Base-by-base conservation (phyloP, 2,888 invertebrate species). In the Frankliniella intonsa region DNA sequence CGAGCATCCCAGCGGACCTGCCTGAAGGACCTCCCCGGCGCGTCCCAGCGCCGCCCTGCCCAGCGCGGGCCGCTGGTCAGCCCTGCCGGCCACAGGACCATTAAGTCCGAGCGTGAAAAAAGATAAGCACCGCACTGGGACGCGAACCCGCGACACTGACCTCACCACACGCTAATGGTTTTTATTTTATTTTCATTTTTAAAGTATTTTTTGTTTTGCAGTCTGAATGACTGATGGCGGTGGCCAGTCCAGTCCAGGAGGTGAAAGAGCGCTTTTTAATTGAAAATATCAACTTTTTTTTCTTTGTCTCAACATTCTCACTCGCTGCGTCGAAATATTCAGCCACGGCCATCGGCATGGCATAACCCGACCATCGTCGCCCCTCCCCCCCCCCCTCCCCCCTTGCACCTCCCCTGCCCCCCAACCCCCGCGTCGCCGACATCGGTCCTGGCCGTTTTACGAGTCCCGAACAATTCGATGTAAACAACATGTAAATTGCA, bases 401-500 rank as follows among this genome's bases (percentile, higher is more conserved):
- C 55, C 12, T n/a, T n/a, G n/a, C n/a, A n/a, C 55, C 55, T 19
- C 55, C 55, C 55, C 19, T 55, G 11, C 55, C 55, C 55, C 55
- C 12, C 55, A n/a, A n/a, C 55, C 14, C 55, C 5, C 55, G 2
- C 14, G 14, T 55, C 55, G 55, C 55, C 55, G 38, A 38, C 38
- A 38, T 38, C 38, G 38, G 38, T 38, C 38, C 62, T 17, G 17
- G 69, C 69, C 69, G 69, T 76, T 76, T 76, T 76, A 76, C 69
- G 69, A 76, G 69, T 76, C 69, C 25, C 10, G 17, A 19, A 14
- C 19, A 14, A 62, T 76, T 76, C 69, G 69, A 76, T 76, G 69
- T 76, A 76, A 76, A 76, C 69, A 76, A 76, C 69, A 76, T 76
- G 69, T 25, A 76, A 76, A 76, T 76, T 76, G 69, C 69, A 76